Conservation (phyloP, 2,113 vertebrate species). For the Globicephala melas region DNA sequence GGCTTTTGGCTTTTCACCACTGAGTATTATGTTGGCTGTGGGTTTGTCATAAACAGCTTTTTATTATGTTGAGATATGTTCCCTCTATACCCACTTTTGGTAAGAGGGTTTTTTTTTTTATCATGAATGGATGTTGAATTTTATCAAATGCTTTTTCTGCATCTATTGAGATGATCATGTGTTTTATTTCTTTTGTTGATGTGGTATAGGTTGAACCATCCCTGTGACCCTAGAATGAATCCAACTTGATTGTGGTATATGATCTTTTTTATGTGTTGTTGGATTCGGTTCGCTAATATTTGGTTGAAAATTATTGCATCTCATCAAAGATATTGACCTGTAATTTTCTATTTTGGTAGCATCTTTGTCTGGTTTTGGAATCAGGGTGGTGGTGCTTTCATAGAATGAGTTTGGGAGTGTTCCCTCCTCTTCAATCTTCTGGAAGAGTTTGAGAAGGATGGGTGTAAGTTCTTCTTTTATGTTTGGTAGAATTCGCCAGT, state of each 20-base stretch:
- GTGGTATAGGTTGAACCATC: not conserved
- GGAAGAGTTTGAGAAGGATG: not conserved
- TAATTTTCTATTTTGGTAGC: not conserved
- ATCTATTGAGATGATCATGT: not conserved
- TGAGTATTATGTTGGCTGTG: not conserved
- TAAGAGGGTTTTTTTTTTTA: not conserved
- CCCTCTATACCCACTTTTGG: not conserved
- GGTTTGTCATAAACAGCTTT: not conserved
- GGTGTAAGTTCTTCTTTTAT: not conserved
- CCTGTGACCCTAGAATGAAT: not conserved
- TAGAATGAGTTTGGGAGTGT: not conserved
- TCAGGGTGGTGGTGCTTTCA: not conserved
- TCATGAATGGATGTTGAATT: not conserved
- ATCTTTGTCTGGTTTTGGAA: not conserved
- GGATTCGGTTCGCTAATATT: not conserved
- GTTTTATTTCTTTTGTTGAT: not conserved
- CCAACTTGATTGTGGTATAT: not conserved
- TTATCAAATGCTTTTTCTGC: not conserved
- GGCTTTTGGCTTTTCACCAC: not conserved
- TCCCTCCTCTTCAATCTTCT: not conserved
- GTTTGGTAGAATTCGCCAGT: not conserved
- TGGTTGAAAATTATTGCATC: not conserved
- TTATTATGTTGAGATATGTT: not conserved
- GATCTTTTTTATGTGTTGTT: not conserved
- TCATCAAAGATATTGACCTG: not conserved